phyloP scores from a whole-genome alignment of 2,797 vertebrate species.

The Microcaecilia unicolor region DNA sequence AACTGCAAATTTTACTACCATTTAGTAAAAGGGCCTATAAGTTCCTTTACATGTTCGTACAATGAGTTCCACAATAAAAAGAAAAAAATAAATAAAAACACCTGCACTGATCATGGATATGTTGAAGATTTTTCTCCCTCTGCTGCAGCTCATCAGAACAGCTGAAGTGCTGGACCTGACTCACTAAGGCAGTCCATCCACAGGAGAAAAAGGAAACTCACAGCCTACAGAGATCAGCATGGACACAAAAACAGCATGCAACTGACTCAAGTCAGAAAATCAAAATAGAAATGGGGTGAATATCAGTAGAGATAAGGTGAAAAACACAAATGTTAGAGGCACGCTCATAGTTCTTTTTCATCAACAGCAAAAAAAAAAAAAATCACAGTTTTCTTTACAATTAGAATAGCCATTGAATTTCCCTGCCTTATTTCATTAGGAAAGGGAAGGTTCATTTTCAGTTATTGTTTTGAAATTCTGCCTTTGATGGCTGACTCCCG shows the following conservation, averaged over 20 bases:
- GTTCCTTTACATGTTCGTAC: too few relatives aligned
- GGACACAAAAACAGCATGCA: slow-evolving; percentile 4
- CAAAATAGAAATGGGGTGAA: slow-evolving; percentile 13
- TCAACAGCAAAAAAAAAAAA: slow-evolving; percentile 13
- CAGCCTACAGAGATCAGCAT: fast-evolving
- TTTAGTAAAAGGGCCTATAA: too few relatives aligned
- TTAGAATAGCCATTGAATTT: not conserved
- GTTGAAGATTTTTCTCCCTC: too few relatives aligned
- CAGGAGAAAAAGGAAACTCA: not conserved
- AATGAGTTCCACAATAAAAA: too few relatives aligned
- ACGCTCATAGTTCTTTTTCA: slow-evolving; percentile 12
- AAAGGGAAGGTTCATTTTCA: slow-evolving; percentile 24
- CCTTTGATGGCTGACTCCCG: slow-evolving; percentile 86
- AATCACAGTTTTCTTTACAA: slow-evolving; percentile 27
- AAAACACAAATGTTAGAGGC: slow-evolving; percentile 27
- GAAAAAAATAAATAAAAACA: not conserved
- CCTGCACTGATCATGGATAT: too few relatives aligned
- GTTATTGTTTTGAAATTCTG: slow-evolving; percentile 83
- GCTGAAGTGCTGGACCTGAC: too few relatives aligned
- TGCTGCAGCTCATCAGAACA: too few relatives aligned
- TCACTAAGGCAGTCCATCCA: slow-evolving; percentile 6
- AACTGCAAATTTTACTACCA: too few relatives aligned
- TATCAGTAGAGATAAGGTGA: slow-evolving; percentile 10
- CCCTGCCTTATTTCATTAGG: slow-evolving; percentile 28
- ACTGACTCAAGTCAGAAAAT: not conserved